Evolutionary conservation across 2,797 vertebrate genomes (phyloP).

Genomic region (Cossypha heuglini): DNA sequence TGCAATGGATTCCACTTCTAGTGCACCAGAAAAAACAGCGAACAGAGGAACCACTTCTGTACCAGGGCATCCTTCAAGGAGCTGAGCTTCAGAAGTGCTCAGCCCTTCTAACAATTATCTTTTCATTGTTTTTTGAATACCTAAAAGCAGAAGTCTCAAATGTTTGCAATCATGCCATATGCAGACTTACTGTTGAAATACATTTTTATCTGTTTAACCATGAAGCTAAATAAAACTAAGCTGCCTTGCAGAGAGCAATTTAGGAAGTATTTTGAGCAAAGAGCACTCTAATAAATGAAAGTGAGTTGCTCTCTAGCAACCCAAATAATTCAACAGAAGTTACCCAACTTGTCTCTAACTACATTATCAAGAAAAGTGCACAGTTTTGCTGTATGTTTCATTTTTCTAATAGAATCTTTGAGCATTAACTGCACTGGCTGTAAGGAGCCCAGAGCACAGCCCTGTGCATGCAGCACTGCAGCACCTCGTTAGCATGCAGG

Average conservation of each 20-base stretch:
- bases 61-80: rapidly evolving
- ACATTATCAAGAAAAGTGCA: not conserved
- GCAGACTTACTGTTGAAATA: not conserved
- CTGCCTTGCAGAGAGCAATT: not conserved
- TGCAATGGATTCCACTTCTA: not conserved
- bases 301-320: not conserved
- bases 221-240: conserved; percentile 6
- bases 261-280: not conserved
- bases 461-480: not conserved
- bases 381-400: not conserved
- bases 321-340: not conserved
- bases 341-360: not conserved
- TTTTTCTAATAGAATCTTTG: not conserved
- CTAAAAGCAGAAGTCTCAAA: not conserved
- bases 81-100: not conserved
- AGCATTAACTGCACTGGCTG: not conserved
- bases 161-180: not conserved
- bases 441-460: not conserved
- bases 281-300: conserved; percentile 29
- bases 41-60: rapidly evolving
- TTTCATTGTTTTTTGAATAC: not conserved
- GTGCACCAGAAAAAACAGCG: not conserved
- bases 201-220: conserved; percentile 30
- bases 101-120: not conserved
- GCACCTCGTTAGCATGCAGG: not conserved